Base-by-base conservation (phyloP, 2,888 invertebrate species). In the Cantharis rustica region DNA sequence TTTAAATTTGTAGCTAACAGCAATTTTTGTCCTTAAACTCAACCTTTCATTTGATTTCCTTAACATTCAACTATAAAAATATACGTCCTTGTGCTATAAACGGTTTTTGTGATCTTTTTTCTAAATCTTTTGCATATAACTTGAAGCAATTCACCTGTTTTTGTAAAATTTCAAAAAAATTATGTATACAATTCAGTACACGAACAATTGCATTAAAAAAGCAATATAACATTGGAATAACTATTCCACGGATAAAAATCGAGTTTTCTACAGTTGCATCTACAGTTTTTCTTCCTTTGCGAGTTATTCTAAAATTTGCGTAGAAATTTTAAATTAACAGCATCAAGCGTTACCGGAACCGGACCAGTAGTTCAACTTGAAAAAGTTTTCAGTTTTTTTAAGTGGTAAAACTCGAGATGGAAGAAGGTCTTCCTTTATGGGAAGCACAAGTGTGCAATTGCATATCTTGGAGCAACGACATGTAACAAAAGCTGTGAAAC, bases 21-120 rank as follows among this genome's bases (percentile, higher is more conserved):
- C 13, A 7, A 20, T 47, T 47, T 47, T 47, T 16, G 61, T 20
- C 74, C 74, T 74, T 74, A 74, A 69, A 74, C 74, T 74, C 74
- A 64, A 74, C 74, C 74, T 74, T 74, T 47, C 63, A 20, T 31
- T 69, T 17, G 16, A 69, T 74, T 69, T 74, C 64, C 69, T 74
- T 69, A 74, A 70, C 69, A 73, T 69, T 73, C 63, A 69, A 15
- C 9, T 16, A 2, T 31, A n/a, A 16, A 63, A 16, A n/a, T 61
- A 17, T 4, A 10, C 20, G 73, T 31, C 73, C 73, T 69, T 69
- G 73, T 31, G n/a, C 64, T 66, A 66, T n/a, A 66, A 66, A 66
- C n/a, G 15, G 17, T 66, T 66, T 66, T 66, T 66, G 64, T 66
- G 17, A 5, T 17, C 9, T 66, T 66, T 23, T 66, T 66, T 47